Percentiles rank a stretch among this genome's conserved stretches.
Conservation (phyloP, 2,113 vertebrate species). For the Rattus rattus region DNA sequence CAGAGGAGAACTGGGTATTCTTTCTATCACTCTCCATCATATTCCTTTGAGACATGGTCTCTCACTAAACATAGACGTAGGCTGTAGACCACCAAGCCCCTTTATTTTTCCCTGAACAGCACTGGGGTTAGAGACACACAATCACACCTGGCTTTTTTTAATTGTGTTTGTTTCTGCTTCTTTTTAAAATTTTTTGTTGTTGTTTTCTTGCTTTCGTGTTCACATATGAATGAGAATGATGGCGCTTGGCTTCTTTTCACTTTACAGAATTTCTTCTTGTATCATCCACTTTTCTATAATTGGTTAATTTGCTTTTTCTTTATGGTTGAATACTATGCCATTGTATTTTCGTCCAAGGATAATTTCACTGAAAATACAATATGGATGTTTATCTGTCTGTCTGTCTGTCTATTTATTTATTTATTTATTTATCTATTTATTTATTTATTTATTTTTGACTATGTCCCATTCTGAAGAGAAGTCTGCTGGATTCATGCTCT, state of each 20-base stretch:
- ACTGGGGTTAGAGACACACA: not conserved
- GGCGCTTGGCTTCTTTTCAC: not conserved
- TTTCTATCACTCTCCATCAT: not conserved
- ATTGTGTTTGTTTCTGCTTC: rapidly evolving
- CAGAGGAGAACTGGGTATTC: not conserved
- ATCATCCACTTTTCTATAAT: not conserved
- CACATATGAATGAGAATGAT: not conserved
- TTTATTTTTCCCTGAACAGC: not conserved
- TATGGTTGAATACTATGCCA: not conserved
- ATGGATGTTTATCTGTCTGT: not conserved
- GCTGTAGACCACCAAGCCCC: not conserved
- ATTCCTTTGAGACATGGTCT: not conserved
- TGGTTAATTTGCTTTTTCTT: not conserved
- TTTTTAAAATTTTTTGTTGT: no score
- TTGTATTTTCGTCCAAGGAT: no score
- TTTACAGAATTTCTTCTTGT: not conserved
- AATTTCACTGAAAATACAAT: not conserved
- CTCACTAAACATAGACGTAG: not conserved
- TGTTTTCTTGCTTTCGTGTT: not conserved
- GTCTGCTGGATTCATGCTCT: not conserved
- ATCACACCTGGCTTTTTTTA: not conserved
- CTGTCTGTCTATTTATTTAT: no score
- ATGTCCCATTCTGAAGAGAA: not conserved
- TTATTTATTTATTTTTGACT: no score
- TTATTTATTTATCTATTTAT: no score